Evolutionary conservation across 2,888 invertebrate species (phyloP), one percentile per base, ranked within the genome.

Genomic region (Temnothorax ravouxi): DNA sequence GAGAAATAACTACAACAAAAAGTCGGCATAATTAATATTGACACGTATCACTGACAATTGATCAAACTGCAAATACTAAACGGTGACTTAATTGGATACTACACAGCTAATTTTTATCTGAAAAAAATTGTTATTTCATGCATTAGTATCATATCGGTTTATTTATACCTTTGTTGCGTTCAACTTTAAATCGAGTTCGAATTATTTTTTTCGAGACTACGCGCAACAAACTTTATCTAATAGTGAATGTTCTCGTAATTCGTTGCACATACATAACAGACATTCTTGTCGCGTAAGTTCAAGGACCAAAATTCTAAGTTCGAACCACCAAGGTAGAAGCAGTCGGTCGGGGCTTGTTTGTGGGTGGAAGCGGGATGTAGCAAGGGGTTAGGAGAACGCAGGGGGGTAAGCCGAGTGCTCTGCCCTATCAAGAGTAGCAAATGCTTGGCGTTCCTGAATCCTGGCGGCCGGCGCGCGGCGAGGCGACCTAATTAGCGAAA

Each of bases 401-500:
- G 61, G 25, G 69, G 59, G 62, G 5, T 41, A 34, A 66, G 38
- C 82, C 77, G 80, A 80, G 61, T 79, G 61, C 71, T 52, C 67
- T 84, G 87, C 88, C 87, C 88, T 89, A 87, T 85, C 87, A 89
- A 89, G 91, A 91, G 91, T 91, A 93, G 91, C 93, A 90, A 93
- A 94, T 94, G 91, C 92, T 90, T 88, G 74, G 91, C 93, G 92
- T 93, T 93, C 93, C 93, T 92, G 90, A 92, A 93, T 92, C 91
- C 91, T 91, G 89, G 91, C 87, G 88, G 92, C 84, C 87, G 88
- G 86, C 89, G 86, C 80, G 87, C 87, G 88, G 86, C 89, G 86
- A 82, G 87, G 91, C 93, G 93, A 94, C 93, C 93, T 94, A 94
- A 94, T 94, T 94, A 94, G 92, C 92, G 90, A 91, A 93, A 93